A percentile compares a stretch with the other conserved stretches of the same genome.
These are phyloP conservation scores for Zaprionus ornatus DNA, from an alignment of 1,140 invertebrate genomes.

Conservation along the genomic window DNA sequence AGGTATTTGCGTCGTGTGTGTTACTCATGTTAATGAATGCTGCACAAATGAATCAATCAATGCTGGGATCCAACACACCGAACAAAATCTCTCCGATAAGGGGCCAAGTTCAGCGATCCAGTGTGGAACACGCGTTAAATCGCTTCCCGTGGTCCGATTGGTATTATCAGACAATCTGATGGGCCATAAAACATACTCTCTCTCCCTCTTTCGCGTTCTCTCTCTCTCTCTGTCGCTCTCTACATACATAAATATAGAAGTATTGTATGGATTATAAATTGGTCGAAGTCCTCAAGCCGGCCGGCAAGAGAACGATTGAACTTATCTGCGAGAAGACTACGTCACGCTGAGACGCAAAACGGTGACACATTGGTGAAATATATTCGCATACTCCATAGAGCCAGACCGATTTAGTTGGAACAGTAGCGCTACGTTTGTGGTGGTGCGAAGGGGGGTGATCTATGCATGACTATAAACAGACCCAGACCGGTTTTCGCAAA, in stretches of 20 bases:
- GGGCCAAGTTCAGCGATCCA: slow-evolving; percentile 57
- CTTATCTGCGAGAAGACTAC: slow-evolving; percentile 62
- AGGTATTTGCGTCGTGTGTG: background rate
- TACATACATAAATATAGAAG: slow-evolving; percentile 10
- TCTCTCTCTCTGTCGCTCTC: background rate
- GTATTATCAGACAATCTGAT: slow-evolving; percentile 57
- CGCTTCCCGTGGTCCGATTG: slow-evolving; percentile 16
- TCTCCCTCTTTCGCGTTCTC: background rate
- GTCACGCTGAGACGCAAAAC: slow-evolving; percentile 61
- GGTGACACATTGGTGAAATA: slow-evolving; percentile 68
- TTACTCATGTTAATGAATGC: slow-evolving; percentile 44
- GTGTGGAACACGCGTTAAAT: slow-evolving; percentile 42
- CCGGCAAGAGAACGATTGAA: slow-evolving; percentile 56
- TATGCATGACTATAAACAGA: slow-evolving; percentile 33
- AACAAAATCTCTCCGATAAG: slow-evolving; percentile 34
- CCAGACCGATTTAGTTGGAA: slow-evolving; percentile 33
- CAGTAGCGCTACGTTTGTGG: background rate
- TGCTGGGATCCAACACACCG: slow-evolving; percentile 4
- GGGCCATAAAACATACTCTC: slow-evolving; percentile 12
- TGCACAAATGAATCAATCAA: slow-evolving; percentile 66
- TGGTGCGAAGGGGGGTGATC: background rate
- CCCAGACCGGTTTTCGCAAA: slow-evolving; percentile 52
- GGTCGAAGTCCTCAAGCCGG: slow-evolving; percentile 66
- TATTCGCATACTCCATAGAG: slow-evolving; percentile 15
- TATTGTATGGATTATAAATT: slow-evolving; percentile 30